A percentile compares a stretch with the other conserved stretches of the same genome.
These are phyloP conservation scores for Watsonalla binaria DNA, from an alignment of 2,888 invertebrate genomes.

Conservation along the genomic window DNA sequence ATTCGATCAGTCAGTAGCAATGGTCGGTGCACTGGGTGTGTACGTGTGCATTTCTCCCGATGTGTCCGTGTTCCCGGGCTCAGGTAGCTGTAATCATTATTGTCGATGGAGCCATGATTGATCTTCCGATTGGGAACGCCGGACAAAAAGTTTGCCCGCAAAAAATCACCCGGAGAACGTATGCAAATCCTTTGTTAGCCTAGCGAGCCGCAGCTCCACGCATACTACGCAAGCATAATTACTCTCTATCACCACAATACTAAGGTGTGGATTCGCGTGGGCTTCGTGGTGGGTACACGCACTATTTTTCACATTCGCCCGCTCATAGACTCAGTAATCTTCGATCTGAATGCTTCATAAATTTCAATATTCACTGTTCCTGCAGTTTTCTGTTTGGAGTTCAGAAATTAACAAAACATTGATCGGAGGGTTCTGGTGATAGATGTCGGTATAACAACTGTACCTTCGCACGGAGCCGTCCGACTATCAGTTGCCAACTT, in stretches of 20 bases:
- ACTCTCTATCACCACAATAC: not conserved
- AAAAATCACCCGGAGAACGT: constrained; percentile 27
- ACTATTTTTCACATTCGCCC: constrained; percentile 8
- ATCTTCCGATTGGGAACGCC: constrained; percentile 19
- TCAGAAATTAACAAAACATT: constrained; percentile 19
- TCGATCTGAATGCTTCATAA: constrained; percentile 19
- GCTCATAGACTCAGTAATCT: constrained; percentile 9
- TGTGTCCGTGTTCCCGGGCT: not conserved
- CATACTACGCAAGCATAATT: not conserved
- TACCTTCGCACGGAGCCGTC: no score
- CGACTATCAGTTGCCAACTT: no score
- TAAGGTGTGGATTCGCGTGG: not conserved
- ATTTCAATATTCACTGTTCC: constrained; percentile 14
- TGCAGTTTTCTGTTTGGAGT: constrained; percentile 8
- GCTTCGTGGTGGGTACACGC: constrained; percentile 2
- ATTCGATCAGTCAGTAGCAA: no score
- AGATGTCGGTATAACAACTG: not conserved
- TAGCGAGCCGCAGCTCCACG: not conserved
- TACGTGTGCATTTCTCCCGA: no score
- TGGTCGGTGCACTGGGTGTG: no score
- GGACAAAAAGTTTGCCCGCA: constrained; percentile 34
- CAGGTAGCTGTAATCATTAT: not conserved
- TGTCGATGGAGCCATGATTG: constrained; percentile 19
- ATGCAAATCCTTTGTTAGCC: constrained; percentile 35
- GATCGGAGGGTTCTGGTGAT: constrained; percentile 10